These are phyloP conservation scores for Sminthopsis crassicaudata DNA, from an alignment of 2,113 vertebrate genomes.

Conservation along the genomic window DNA sequence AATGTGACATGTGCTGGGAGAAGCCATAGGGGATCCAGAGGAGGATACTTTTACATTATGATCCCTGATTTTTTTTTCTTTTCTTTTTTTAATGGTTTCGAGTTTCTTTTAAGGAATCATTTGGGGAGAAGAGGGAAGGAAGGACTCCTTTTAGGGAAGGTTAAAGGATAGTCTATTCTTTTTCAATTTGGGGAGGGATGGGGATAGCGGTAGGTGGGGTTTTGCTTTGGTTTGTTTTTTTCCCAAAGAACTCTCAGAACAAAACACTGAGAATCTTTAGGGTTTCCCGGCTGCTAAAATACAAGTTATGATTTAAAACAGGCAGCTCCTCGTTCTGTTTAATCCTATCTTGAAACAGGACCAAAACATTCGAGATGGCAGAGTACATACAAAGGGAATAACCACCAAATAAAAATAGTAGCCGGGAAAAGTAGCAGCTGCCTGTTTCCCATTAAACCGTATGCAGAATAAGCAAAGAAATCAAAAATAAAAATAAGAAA, in stretches of 20 bases:
- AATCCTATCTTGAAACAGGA: slow-evolving; percentile 78
- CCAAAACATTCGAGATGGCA: slow-evolving; percentile 77
- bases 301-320: slow-evolving; percentile 68
- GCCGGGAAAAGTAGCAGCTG: slow-evolving; percentile 76
- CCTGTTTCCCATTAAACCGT: slow-evolving; percentile 80
- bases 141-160: slow-evolving; percentile 20
- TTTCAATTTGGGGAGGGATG: not conserved
- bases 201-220: not conserved
- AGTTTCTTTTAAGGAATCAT: slow-evolving; percentile 39
- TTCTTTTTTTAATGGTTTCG: slow-evolving; percentile 57
- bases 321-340: slow-evolving; percentile 71
- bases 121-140: slow-evolving; percentile 10
- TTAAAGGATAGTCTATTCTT: slow-evolving; percentile 44
- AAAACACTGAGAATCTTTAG: slow-evolving; percentile 64
- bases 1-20: slow-evolving; percentile 81
- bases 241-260: slow-evolving; percentile 58
- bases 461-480: slow-evolving; percentile 71
- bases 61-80: slow-evolving; percentile 62
- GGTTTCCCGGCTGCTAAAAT: slow-evolving; percentile 14
- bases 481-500: slow-evolving; percentile 1
- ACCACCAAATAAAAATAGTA: slow-evolving; percentile 83
- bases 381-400: slow-evolving; percentile 77
- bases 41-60: slow-evolving; percentile 35
- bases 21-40: slow-evolving; percentile 75
- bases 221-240: not conserved